A percentile compares a stretch with the other conserved stretches of the same genome.
Conservation (phyloP, 2,888 invertebrate genomes). For the Formica aserva region DNA sequence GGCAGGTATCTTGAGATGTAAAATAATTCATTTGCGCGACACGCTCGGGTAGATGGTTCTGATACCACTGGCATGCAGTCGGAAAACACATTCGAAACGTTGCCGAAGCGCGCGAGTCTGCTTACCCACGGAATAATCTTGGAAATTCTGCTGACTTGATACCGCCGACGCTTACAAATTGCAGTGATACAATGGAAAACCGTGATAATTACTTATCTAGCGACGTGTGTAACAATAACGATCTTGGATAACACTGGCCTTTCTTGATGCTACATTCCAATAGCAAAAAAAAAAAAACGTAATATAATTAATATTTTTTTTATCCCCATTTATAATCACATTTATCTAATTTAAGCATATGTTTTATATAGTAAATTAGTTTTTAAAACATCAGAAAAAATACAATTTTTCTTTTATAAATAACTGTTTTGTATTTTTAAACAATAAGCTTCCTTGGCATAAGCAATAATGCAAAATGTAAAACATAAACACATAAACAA, state of each 20-base stretch:
- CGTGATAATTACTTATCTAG: slow-evolving; percentile 12
- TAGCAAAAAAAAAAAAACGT: neutral
- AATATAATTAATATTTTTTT: neutral
- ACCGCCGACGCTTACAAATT: slow-evolving; percentile 28
- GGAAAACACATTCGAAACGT: slow-evolving; percentile 53
- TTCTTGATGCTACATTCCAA: neutral
- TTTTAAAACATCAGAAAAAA: neutral
- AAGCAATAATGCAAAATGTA: neutral
- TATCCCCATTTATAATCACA: neutral
- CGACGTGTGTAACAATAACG: neutral
- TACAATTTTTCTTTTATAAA: slow-evolving; percentile 14
- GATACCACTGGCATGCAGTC: slow-evolving; percentile 41
- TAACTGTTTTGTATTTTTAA: neutral
- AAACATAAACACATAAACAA: neutral
- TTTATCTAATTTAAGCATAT: neutral
- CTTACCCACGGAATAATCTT: slow-evolving; percentile 48
- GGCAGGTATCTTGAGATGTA: slow-evolving; percentile 59
- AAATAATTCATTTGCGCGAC: slow-evolving; percentile 67
- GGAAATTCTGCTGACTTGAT: slow-evolving; percentile 45
- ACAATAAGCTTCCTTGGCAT: neutral
- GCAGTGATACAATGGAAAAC: slow-evolving; percentile 30
- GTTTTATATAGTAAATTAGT: neutral
- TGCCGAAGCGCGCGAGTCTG: slow-evolving; percentile 37
- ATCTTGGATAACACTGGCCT: neutral
- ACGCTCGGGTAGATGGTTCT: slow-evolving; percentile 37